Evolutionary conservation across 2,113 vertebrate species (phyloP).

Genomic region (Natator depressus): DNA sequence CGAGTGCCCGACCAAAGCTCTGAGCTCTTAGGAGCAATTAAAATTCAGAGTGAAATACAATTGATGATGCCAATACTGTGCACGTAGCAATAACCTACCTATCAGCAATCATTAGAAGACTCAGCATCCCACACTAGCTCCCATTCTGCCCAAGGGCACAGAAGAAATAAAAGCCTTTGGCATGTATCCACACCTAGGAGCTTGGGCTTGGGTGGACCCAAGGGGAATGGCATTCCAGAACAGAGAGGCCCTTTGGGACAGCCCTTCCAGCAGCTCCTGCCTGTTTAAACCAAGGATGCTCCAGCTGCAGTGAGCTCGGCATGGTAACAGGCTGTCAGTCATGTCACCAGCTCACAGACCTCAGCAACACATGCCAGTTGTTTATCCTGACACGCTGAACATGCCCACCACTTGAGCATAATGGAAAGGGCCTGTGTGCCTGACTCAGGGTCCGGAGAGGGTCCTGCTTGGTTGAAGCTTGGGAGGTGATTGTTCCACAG

Average conservation of each 20-base stretch:
- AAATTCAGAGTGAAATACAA: accelerated
- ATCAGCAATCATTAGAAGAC: background rate
- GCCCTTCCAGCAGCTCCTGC: background rate
- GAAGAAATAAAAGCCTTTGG: background rate
- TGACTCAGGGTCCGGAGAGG: background rate
- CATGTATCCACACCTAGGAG: background rate
- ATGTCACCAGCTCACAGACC: background rate
- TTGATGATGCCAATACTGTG: background rate
- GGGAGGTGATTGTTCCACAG: background rate
- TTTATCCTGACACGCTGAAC: background rate
- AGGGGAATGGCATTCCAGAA: background rate
- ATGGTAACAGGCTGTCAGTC: background rate
- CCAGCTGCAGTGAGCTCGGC: background rate
- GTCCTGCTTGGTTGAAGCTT: no score
- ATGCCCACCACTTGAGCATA: background rate
- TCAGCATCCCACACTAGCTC: background rate
- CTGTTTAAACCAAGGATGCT: background rate
- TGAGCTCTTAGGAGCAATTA: background rate
- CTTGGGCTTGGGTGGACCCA: no score
- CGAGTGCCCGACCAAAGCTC: background rate
- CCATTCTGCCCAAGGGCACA: background rate
- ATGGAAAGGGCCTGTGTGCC: background rate
- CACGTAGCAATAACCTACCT: background rate
- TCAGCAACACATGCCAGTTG: background rate
- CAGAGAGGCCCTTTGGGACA: background rate